Evolutionary conservation across 2,113 vertebrate genomes (phyloP).

Genomic region (Nycticorax nycticorax): DNA sequence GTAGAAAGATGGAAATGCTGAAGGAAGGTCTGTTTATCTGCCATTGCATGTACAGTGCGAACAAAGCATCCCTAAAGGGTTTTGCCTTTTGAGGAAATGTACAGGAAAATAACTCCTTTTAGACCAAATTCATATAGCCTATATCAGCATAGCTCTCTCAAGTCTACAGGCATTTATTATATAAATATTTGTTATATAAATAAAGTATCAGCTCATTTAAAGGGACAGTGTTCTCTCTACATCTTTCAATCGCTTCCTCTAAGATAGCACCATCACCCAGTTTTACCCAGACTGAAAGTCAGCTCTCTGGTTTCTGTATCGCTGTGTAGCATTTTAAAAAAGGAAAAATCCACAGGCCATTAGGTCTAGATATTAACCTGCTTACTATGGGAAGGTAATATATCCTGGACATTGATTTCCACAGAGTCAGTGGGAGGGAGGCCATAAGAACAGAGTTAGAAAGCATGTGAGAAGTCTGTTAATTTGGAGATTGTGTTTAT

Average conservation of each 20-base stretch:
- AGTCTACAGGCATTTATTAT: not conserved
- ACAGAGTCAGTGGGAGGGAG: not conserved
- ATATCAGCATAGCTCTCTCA: not conserved
- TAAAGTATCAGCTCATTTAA: not conserved
- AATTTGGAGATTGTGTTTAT: not conserved
- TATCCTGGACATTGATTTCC: not conserved
- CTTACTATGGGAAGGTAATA: not conserved
- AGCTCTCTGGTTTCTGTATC: not conserved
- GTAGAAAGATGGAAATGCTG: not conserved
- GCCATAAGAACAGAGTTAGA: not conserved
- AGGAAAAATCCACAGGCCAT: not conserved
- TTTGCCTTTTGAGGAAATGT: not conserved
- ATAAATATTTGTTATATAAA: not conserved
- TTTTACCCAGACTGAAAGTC: not conserved
- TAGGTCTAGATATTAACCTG: not conserved
- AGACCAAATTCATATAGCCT: not conserved
- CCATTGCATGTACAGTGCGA: not conserved
- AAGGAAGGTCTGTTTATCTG: not conserved
- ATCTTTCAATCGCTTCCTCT: not conserved
- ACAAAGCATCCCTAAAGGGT: not conserved
- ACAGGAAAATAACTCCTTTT: not conserved
- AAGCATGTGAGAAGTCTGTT: not conserved
- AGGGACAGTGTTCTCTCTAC: not conserved
- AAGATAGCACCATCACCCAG: not conserved
- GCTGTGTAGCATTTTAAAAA: fast-evolving